A percentile compares a stretch with the other conserved stretches of the same genome.
phyloP scores from a whole-genome alignment of 2,797 vertebrate genomes.

The Meriones psammophilus region DNA sequence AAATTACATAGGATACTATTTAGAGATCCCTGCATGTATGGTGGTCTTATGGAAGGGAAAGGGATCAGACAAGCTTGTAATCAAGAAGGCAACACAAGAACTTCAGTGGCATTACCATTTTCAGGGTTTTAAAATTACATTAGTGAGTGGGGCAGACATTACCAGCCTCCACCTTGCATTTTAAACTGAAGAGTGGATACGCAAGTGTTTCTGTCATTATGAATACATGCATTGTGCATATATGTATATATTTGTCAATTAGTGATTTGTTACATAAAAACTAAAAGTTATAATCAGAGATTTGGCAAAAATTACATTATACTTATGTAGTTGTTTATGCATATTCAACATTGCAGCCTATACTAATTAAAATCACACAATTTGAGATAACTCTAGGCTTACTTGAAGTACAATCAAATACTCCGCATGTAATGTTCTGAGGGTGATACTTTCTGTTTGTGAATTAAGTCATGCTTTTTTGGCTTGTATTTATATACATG shows the following conservation, averaged over 20 bases:
- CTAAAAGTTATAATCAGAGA: constrained; percentile 23
- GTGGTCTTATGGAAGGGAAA: neutral
- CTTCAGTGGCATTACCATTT: neutral
- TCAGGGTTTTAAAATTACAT: neutral
- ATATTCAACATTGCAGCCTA: neutral
- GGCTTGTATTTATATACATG: neutral
- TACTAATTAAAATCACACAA: neutral
- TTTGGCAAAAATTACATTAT: neutral
- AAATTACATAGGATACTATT: neutral
- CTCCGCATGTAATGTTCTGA: neutral
- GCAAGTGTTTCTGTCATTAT: neutral
- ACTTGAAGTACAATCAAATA: neutral
- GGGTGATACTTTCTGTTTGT: neutral
- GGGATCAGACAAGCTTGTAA: neutral
- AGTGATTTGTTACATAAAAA: neutral
- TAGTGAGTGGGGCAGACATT: too few species aligned
- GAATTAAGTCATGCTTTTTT: neutral
- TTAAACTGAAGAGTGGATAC: neutral
- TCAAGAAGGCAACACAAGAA: neutral
- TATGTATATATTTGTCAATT: neutral
- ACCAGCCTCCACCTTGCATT: neutral
- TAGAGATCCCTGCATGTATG: neutral
- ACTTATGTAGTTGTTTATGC: neutral
- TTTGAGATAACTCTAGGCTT: neutral
- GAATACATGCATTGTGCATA: neutral